Conservation (phyloP, 2,797 vertebrate species). For the Poeciliopsis infans region DNA sequence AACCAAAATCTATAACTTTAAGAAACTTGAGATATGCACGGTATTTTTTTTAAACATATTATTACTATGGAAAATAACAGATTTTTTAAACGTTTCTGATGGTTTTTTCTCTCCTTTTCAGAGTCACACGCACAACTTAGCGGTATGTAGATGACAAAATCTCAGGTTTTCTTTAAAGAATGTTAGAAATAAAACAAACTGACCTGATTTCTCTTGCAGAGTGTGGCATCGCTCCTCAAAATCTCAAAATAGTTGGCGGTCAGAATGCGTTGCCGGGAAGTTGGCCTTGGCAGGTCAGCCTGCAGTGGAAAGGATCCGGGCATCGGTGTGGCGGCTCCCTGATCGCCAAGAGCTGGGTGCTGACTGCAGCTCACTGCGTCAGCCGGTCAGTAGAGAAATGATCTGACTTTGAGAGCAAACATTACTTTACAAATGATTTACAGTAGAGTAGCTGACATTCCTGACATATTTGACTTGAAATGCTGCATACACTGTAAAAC, state of each 20-base stretch:
- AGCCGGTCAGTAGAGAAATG: neutral
- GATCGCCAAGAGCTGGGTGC: conserved; percentile 67
- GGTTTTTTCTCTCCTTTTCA: conserved; percentile 28
- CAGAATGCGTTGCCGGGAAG: conserved; percentile 49
- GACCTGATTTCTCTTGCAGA: conserved; percentile 26
- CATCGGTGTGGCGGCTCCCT: conserved; percentile 72
- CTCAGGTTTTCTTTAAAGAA: fast-evolving
- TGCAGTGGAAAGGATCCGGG: conserved; percentile 9
- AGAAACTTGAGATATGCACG: neutral
- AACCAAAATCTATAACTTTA: neutral
- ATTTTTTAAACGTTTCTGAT: neutral
- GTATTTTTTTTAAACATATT: neutral
- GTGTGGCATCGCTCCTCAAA: conserved; percentile 49
- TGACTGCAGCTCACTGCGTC: conserved; percentile 70
- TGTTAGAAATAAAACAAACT: neutral
- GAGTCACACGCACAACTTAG: conserved; percentile 57
- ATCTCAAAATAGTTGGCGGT: conserved; percentile 61
- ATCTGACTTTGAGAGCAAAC: neutral
- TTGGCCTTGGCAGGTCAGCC: conserved; percentile 72
- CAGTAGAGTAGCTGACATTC: neutral
- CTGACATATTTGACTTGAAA: neutral
- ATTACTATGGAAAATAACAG: neutral
- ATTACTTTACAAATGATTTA: neutral
- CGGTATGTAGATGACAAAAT: conserved; percentile 32
- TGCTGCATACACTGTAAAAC: neutral